These are phyloP conservation scores for Dorcus parallelipipedus DNA, from an alignment of 2,888 invertebrate species.

Conservation along the genomic window DNA sequence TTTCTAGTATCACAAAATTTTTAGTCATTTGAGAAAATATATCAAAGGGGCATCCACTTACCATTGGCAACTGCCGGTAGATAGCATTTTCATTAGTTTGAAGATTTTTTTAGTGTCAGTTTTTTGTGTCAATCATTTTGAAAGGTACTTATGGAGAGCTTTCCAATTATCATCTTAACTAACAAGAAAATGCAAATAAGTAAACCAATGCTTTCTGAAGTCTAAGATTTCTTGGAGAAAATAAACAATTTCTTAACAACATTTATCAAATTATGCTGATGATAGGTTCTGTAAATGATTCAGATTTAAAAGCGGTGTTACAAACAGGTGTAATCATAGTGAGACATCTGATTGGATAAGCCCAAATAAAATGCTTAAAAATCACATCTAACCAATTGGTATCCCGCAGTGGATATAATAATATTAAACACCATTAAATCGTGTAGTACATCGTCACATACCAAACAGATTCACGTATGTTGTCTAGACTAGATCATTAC, in stretches of 20 bases:
- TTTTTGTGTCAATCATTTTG: too few relatives aligned
- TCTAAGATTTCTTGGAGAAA: too few relatives aligned
- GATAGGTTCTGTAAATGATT: conserved; percentile 32
- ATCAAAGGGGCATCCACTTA: too few relatives aligned
- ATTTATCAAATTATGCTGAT: conserved; percentile 23
- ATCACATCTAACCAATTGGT: conserved; percentile 24
- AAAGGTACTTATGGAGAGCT: too few relatives aligned
- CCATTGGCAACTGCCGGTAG: too few relatives aligned
- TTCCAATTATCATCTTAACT: too few relatives aligned
- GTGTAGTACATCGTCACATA: conserved; percentile 1
- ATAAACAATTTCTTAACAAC: background rate
- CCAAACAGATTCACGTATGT: background rate
- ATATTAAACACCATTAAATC: conserved; percentile 21
- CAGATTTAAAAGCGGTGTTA: conserved; percentile 10
- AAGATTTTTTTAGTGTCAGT: too few relatives aligned
- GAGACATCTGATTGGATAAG: conserved; percentile 20
- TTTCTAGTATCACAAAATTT: too few relatives aligned
- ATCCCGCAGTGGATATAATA: conserved; percentile 22
- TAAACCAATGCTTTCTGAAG: too few relatives aligned
- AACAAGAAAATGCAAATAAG: too few relatives aligned
- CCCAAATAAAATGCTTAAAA: conserved; percentile 23
- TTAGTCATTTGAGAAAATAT: too few relatives aligned
- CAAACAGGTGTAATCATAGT: conserved; percentile 15
- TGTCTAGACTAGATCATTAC: background rate
- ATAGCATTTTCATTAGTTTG: too few relatives aligned